A percentile compares a stretch with the other conserved stretches of the same genome.
Evolutionary conservation across 2,113 vertebrate species (phyloP).

Genomic region (Ibidorhyncha struthersii): DNA sequence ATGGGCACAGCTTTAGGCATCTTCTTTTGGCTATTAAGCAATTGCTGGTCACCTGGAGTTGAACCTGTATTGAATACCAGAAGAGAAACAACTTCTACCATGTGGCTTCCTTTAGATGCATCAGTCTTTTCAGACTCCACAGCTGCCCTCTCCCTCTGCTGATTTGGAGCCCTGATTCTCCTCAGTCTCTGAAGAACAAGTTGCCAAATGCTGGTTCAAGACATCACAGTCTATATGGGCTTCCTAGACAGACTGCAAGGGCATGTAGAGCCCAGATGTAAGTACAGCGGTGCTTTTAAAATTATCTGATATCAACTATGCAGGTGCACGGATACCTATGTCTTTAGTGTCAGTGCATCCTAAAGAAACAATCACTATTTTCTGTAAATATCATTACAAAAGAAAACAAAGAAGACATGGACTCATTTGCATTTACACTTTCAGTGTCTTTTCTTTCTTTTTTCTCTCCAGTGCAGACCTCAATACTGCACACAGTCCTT

Average conservation of each 20-base stretch:
- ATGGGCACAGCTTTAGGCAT: background rate
- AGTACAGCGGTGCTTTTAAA: background rate
- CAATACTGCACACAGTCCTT: background rate
- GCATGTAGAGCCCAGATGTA: background rate
- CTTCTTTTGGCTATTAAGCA: background rate
- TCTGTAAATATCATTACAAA: background rate
- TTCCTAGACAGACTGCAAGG: background rate
- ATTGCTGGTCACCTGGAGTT: background rate
- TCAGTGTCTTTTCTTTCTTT: background rate
- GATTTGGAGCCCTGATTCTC: background rate
- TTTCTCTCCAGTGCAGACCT: background rate
- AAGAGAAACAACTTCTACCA: background rate
- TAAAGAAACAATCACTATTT: background rate
- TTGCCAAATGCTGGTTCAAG: background rate
- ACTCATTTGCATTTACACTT: background rate
- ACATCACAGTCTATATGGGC: background rate
- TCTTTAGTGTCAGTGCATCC: background rate
- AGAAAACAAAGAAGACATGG: background rate
- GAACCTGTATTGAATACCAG: background rate
- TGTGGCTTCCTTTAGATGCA: background rate
- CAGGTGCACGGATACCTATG: background rate
- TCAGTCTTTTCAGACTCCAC: background rate
- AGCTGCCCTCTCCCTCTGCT: background rate
- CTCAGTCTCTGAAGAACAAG: background rate
- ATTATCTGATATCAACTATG: background rate